Conservation (phyloP, 2,888 invertebrate genomes). For the Melanostoma mellinum region DNA sequence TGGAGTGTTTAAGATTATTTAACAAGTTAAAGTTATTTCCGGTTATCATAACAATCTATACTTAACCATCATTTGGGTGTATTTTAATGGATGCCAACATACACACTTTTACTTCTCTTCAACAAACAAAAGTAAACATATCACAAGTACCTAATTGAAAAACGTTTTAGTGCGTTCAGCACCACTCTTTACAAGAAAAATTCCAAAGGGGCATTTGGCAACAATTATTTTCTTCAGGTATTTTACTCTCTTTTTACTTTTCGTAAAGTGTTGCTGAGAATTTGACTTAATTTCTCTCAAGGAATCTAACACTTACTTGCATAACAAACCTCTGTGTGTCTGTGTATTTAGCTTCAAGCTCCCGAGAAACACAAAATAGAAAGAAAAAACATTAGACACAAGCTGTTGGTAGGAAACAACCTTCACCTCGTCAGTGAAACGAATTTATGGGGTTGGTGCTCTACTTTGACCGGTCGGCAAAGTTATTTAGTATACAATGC, state of each 20-base stretch:
- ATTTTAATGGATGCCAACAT: not conserved
- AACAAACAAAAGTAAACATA: not conserved
- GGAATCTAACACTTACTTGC: conserved; percentile 26
- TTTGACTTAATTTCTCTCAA: conserved; percentile 2
- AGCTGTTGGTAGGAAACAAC: conserved; percentile 49
- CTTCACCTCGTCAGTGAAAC: conserved; percentile 59
- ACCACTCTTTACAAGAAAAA: conserved; percentile 24
- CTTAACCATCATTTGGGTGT: not conserved
- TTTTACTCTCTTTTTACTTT: conserved; percentile 29
- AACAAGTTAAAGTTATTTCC: conserved; percentile 38
- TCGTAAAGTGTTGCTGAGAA: not conserved
- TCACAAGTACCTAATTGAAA: not conserved
- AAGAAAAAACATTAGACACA: conserved; percentile 13
- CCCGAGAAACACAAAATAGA: not conserved
- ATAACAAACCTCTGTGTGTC: not conserved
- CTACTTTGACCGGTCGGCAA: conserved; percentile 51
- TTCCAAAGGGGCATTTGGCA: conserved; percentile 49
- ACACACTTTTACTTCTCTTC: not conserved
- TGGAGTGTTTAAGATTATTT: conserved; percentile 30
- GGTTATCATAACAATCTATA: conserved; percentile 8
- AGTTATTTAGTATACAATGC: conserved; percentile 33
- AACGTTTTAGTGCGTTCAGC: not conserved
- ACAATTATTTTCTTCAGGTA: conserved; percentile 51
- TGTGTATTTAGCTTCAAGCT: conserved; percentile 16
- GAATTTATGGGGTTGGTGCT: conserved; percentile 62